Evolutionary conservation across 2,797 vertebrate species (phyloP), one percentile per base, ranked within the genome.

Genomic region (Echiichthys vipera): DNA sequence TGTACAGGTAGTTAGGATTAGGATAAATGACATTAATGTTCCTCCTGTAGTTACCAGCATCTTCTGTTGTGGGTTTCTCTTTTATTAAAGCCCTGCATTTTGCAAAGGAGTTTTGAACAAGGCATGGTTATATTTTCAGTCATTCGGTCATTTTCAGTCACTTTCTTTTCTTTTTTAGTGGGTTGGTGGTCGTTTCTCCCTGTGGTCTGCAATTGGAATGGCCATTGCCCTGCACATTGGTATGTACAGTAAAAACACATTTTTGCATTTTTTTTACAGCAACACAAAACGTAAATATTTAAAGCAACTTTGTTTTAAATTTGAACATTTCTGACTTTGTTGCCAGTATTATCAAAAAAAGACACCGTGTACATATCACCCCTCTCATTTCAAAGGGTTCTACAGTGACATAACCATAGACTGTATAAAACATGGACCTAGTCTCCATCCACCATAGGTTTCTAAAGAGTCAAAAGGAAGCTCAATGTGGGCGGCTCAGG

Each of bases 141-240:
- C n/a, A n/a, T n/a, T n/a, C n/a, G n/a, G n/a, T 14, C 12, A 1
- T 43, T 27, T 25, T 61, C 4, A 13, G 18, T 42, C n/a, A 4
- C 14, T 57, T 84, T 10, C 3, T 43, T 51, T 73, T 84, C 15
- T 90, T 65, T 92, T 90, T 47, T 76, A 99, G 98, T 99, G 98
- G 98, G 98, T 99, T 54, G 98, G 98, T 67, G 98, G 98, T 20
- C 97, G 97, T 69, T 99, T 98, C 85, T 99, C 98, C 4, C 82
- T 99, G 71, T 99, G 98, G 98, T 99, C 98, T 59, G 98, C 97
- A 2, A 99, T 99, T 24, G 98, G 98, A 76, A 96, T 99, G 88
- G 95, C 97, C 85, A 99, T 99, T n/a, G 97, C 97, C 7, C 93
- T 99, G 80, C 97, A 99, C 3, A 95, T 99, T 51, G 98, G 98